Evolutionary conservation across 2,888 invertebrate species (phyloP).

Genomic region (Drosophila fungiperda): DNA sequence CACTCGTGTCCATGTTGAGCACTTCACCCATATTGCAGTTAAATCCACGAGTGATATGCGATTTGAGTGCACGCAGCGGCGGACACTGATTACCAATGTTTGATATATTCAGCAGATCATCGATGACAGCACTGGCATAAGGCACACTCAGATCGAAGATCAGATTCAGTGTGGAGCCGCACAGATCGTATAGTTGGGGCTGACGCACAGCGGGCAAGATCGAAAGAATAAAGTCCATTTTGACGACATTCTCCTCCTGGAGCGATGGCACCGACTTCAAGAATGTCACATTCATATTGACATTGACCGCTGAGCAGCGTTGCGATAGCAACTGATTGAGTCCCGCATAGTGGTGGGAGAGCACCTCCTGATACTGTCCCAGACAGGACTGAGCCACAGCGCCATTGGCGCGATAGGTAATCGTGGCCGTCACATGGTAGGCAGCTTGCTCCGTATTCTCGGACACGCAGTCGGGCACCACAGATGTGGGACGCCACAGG

Average conservation of each 20-base stretch:
- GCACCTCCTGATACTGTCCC: constrained; percentile 93
- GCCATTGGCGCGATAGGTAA: constrained; percentile 95
- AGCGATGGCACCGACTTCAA: constrained; percentile 92
- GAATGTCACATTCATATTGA: constrained; percentile 97
- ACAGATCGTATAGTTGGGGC: constrained; percentile 96
- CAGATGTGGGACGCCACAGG: constrained; percentile 94
- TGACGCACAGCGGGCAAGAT: constrained; percentile 95
- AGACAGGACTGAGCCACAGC: constrained; percentile 94
- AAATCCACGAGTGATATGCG: constrained; percentile 94
- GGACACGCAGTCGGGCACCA: constrained; percentile 97
- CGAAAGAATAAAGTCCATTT: constrained; percentile 95
- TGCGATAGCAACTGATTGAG: constrained; percentile 94
- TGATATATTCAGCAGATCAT: constrained; percentile 94
- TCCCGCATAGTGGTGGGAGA: constrained; percentile 91
- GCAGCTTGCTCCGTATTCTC: constrained; percentile 98
- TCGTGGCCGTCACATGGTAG: constrained; percentile 94
- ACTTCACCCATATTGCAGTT: constrained; percentile 97
- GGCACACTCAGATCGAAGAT: constrained; percentile 98
- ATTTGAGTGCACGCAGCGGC: constrained; percentile 93
- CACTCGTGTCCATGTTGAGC: constrained; percentile 95
- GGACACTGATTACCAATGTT: constrained; percentile 97
- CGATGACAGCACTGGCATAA: constrained; percentile 95
- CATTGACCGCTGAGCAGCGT: constrained; percentile 97
- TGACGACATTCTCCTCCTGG: constrained; percentile 94
- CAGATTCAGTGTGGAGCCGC: constrained; percentile 95